Evolutionary conservation across 2,888 invertebrate genomes (phyloP), one percentile per base, ranked within the genome.

Genomic region (Pandemis corylana): DNA sequence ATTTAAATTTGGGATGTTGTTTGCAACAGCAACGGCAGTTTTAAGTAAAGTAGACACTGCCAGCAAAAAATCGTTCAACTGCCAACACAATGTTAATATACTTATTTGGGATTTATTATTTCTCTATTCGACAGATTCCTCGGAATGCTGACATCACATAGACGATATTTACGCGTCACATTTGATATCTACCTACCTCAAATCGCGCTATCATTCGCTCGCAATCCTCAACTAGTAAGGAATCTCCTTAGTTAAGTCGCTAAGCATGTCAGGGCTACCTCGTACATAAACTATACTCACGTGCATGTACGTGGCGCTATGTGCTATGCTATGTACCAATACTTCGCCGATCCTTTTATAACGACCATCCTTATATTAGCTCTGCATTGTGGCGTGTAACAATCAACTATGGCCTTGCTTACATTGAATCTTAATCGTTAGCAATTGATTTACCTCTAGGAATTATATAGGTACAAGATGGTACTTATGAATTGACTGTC

Each of bases 231-330:
- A 77, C 88, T 81, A 88, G 85, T 87, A 90, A 84, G 91, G 91
- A 84, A 87, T 87, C 89, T 87, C 88, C 89, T 85, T 86, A 84
- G 83, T 85, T 85, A 84, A 84, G 82, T 86, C 86, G 87, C 84
- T 82, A 93, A 90, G 87, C 90, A 85, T 94, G 93, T 94, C 93
- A 94, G 89, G 93, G 93, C 87, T 88, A 88, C 89, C 89, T 88
- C 89, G 90, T 90, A 89, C 85, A 78, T 76, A 81, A 81, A 42
- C 20, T 42, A 28, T 59, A 59, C 59, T 68, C 59, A 68, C 68
- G 59, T 59, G 15, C 64, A 75, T 51, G 76, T 71, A 91, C 91
- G 90, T 89, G 91, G 86, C 86, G 85, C 82, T 91, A 89, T 91
- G 87, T 85, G 64, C 63, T 83, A 84, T 85, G 64, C 63, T 83